Base-by-base conservation (phyloP, 2,888 invertebrate species). In the Exephanes ischioxanthus region DNA sequence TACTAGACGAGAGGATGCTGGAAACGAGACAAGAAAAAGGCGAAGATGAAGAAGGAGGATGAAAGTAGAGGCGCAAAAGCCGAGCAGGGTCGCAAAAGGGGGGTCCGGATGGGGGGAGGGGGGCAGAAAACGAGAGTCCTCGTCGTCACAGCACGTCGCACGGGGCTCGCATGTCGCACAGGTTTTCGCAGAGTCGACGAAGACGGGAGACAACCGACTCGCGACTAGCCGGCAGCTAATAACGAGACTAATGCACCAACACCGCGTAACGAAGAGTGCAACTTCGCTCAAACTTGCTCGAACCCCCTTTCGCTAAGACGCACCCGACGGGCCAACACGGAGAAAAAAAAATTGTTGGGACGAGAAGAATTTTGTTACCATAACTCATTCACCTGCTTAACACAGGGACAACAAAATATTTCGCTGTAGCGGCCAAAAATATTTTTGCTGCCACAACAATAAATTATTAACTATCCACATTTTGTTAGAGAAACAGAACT, bases 191-290 rank as follows among this genome's bases (percentile, higher is more conserved):
- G 41, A 78, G 82, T 80, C 37, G 51, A 55, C 71, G 68, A 68
- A 77, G 71, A 72, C 16, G 76, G 76, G 53, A 22, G 48, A 84
- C 80, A 87, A 80, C 86, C 80, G 76, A 30, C 61, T 26, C 30
- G 61, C 71, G 61, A 67, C 80, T 73, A 71, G 80, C 9, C 22
- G 22, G 55, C 19, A 19, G 22, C 55, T 83, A 73, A 79, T 89
- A 86, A 88, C 87, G 87, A 88, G 85, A 88, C 85, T 86, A 88
- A 61, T 61, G 61, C n/a, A 51, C n/a, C n/a, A 4, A n/a, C 16
- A 51, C 16, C n/a, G 51, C n/a, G 5, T n/a, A 51, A 61, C 26
- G 26, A 61, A 61, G 58, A 14, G 14, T 61, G 51, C 51, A 51
- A 61, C 30, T 61, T 61, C 26, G 22, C 16, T 61, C 26, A 58